A percentile compares a stretch with the other conserved stretches of the same genome.
Conservation (phyloP, 2,113 vertebrate species). For the Toxotes chatareus region DNA sequence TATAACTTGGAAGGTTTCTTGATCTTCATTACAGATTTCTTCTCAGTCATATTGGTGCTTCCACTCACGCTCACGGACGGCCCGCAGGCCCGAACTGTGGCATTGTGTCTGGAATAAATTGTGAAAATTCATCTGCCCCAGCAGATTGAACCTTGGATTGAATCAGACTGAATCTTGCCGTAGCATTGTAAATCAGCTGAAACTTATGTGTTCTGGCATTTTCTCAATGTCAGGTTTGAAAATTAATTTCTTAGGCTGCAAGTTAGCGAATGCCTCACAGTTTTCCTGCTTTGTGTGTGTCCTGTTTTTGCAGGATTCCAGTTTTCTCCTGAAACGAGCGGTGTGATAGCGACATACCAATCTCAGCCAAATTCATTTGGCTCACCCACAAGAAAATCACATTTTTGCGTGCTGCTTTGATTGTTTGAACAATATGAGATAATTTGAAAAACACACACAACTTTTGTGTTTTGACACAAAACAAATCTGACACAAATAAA, state of each 20-base stretch:
- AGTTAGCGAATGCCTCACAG: neutral
- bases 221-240: constrained; percentile 38
- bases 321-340: neutral
- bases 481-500: neutral
- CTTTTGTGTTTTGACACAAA: neutral
- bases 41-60: constrained; percentile 21
- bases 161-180: constrained; percentile 31
- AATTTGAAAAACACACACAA: neutral
- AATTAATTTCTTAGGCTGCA: constrained; percentile 48
- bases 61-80: neutral
- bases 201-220: constrained; percentile 32
- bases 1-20: constrained; percentile 2
- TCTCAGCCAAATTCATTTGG: neutral
- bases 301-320: constrained; percentile 8
- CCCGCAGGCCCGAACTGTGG: constrained; percentile 24
- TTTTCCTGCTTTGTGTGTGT: constrained; percentile 8
- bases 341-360: neutral
- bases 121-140: constrained; percentile 53
- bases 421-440: neutral
- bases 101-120: constrained; percentile 63
- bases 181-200: constrained; percentile 40
- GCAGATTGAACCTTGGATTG: constrained; percentile 54
- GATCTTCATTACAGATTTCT: constrained; percentile 1
- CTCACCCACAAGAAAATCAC: neutral
- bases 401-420: neutral